Conservation (phyloP, 2,113 vertebrate species). For the Cottus gobio region DNA sequence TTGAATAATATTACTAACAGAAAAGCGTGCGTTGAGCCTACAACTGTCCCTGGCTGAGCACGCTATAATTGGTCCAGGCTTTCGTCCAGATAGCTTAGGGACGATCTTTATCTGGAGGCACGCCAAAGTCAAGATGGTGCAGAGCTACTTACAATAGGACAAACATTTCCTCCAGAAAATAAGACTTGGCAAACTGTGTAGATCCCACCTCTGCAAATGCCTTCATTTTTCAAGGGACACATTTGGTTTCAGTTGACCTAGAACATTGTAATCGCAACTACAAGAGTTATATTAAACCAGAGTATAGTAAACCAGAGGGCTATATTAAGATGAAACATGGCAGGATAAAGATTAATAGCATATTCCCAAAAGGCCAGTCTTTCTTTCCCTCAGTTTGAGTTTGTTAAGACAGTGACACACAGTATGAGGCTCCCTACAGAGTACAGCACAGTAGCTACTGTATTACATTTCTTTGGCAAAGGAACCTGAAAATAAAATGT, state of each 20-base stretch:
- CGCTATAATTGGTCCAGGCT: conserved; percentile 54
- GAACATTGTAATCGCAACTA: not conserved
- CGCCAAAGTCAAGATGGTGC: conserved; percentile 50
- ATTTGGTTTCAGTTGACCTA: not conserved
- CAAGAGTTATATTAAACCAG: not conserved
- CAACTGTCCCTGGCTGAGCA: conserved; percentile 6
- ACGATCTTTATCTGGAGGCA: conserved; percentile 49
- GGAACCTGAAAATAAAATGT: not conserved
- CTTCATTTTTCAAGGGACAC: not conserved
- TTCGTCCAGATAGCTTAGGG: conserved; percentile 43
- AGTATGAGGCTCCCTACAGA: not conserved
- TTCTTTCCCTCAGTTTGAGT: not conserved
- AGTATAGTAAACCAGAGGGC: not conserved
- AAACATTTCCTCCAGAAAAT: conserved; percentile 15
- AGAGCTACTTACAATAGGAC: conserved; percentile 30
- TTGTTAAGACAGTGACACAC: not conserved
- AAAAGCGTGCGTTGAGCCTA: conserved; percentile 46
- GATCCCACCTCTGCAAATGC: not conserved
- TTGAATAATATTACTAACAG: conserved; percentile 45
- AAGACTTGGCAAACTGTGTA: not conserved
- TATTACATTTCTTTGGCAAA: not conserved
- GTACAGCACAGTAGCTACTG: not conserved
- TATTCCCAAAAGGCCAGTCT: not conserved
- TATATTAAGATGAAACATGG: not conserved
- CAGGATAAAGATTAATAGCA: not conserved